These are phyloP conservation scores for Caenorhabditis macrosperma DNA, from an alignment of 2,888 invertebrate species.

Conservation along the genomic window DNA sequence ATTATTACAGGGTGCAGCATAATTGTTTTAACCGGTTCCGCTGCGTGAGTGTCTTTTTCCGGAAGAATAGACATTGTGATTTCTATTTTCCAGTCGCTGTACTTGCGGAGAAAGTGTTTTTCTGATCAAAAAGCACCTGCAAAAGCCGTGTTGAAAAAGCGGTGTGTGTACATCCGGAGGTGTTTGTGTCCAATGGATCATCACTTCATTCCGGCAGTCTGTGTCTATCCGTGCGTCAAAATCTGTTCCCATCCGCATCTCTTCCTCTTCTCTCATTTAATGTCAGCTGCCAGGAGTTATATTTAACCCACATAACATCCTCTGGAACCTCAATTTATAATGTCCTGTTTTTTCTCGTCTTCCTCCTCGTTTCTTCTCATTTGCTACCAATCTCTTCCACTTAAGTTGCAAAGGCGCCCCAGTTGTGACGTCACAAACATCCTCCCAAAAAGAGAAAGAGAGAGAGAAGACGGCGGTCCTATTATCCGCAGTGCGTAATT, in stretches of 20 bases:
- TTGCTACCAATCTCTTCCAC: neutral
- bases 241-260: constrained; percentile 43
- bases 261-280: constrained; percentile 8
- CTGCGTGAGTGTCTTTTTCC: no score
- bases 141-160: neutral
- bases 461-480: neutral
- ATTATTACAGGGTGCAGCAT: no score
- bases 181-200: neutral
- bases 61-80: no score
- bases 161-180: neutral
- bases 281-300: constrained; percentile 54
- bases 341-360: constrained; percentile 32
- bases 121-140: neutral
- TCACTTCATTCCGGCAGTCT: neutral
- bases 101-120: no score
- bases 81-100: no score
- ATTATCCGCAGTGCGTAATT: constrained; percentile 19
- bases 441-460: constrained; percentile 6
- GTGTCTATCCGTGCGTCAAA: constrained; percentile 43
- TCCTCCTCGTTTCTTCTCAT: neutral
- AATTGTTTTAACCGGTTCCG: no score
- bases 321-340: constrained; percentile 46
- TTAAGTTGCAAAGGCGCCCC: constrained; percentile 34
- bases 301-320: constrained; percentile 49
- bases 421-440: constrained; percentile 36